A percentile compares a stretch with the other conserved stretches of the same genome.
Conservation (phyloP, 1,140 invertebrate genomes). For the Batillaria attramentaria region DNA sequence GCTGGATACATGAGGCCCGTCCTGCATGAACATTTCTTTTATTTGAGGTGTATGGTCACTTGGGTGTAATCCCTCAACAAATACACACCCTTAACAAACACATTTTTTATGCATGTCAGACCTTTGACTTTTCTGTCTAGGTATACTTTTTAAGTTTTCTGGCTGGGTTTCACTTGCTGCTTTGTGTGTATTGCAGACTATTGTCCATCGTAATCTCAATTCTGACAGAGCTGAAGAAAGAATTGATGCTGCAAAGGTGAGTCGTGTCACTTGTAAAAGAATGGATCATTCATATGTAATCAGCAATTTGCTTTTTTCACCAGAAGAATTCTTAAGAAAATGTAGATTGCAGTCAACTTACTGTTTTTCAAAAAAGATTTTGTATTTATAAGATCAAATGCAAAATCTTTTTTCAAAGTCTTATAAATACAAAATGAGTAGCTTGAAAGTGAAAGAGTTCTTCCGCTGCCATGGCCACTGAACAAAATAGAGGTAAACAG, state of each 20-base stretch:
- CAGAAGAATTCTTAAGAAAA: no score
- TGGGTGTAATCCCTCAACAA: no score
- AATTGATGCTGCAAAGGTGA: slow-evolving; percentile 66
- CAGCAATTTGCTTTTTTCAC: background rate
- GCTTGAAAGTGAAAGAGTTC: background rate
- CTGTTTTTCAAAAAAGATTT: background rate
- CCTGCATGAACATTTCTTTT: no score
- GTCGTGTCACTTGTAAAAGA: background rate
- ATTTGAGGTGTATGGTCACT: no score
- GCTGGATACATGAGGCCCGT: no score
- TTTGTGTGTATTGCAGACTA: slow-evolving; percentile 49
- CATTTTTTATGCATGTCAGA: no score
- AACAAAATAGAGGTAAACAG: background rate
- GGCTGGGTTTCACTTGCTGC: background rate
- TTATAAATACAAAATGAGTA: background rate
- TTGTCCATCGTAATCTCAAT: slow-evolving; percentile 63
- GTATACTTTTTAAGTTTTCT: background rate
- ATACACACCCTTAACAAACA: background rate
- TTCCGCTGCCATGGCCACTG: background rate
- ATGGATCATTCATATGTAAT: background rate
- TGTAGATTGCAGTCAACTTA: background rate
- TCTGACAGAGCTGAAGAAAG: slow-evolving; percentile 62
- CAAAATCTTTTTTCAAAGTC: background rate
- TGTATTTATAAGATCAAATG: background rate
- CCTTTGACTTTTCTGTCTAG: no score